These are phyloP conservation scores for Scolopax mira DNA, from an alignment of 2,113 vertebrate genomes.

Conservation along the genomic window DNA sequence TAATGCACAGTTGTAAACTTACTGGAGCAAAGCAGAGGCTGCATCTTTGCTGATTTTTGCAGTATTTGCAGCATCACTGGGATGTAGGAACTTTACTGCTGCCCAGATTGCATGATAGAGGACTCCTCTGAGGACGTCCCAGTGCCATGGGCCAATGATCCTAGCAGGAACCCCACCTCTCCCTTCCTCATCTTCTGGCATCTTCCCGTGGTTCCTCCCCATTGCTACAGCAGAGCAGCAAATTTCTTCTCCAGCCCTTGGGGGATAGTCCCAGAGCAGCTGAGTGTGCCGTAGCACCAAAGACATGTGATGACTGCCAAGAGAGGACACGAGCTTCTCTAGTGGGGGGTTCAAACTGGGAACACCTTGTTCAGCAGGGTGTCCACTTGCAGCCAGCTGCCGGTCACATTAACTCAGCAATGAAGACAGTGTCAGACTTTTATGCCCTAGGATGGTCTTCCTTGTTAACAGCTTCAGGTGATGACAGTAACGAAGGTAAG, in stretches of 20 bases:
- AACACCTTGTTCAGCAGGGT: neutral
- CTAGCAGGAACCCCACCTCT: neutral
- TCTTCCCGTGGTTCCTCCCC: neutral
- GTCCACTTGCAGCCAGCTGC: neutral
- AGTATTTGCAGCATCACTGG: neutral
- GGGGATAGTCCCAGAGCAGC: neutral
- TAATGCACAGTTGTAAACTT: neutral
- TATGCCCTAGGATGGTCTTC: neutral
- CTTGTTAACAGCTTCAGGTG: neutral
- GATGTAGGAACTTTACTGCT: neutral
- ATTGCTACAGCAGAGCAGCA: neutral
- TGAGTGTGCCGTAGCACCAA: neutral
- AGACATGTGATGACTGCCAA: neutral
- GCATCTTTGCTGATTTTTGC: neutral
- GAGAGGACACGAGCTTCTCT: neutral
- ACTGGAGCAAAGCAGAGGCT: neutral
- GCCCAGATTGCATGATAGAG: neutral
- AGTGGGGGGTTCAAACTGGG: neutral
- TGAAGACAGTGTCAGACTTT: neutral
- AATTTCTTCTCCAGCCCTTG: neutral
- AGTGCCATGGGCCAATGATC: too few relatives aligned
- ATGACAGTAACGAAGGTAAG: neutral
- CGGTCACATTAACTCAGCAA: neutral
- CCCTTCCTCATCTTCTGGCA: neutral
- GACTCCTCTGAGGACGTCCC: neutral